Conservation (phyloP, 2,888 invertebrate species). For the Trachelus iudaicus region DNA sequence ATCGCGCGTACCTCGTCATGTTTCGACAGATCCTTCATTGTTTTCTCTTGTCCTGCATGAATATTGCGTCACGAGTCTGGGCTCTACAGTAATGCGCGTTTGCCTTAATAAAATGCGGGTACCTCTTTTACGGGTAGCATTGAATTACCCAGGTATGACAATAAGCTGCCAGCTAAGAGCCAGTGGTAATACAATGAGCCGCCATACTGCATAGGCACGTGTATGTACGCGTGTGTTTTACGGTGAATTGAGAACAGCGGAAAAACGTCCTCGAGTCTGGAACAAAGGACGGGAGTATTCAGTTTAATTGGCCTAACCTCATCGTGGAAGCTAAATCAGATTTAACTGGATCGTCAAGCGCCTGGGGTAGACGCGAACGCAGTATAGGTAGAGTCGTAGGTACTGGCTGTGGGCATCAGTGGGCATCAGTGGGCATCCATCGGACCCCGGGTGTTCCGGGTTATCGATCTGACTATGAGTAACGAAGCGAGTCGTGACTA, state of each 20-base stretch:
- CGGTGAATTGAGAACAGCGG: not conserved
- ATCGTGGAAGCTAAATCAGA: too few species aligned
- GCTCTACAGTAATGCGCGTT: not conserved
- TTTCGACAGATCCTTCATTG: not conserved
- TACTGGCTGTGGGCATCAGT: too few species aligned
- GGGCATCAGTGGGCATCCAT: too few species aligned
- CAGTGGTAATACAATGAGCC: not conserved
- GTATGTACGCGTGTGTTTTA: not conserved
- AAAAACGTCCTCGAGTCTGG: not conserved
- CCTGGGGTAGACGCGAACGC: too few species aligned
- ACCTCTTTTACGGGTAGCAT: not conserved
- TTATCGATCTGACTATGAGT: too few species aligned
- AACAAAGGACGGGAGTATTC: too few species aligned
- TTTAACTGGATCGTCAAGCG: too few species aligned
- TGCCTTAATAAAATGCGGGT: not conserved
- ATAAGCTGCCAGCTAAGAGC: not conserved
- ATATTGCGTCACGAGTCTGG: not conserved
- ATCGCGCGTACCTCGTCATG: not conserved
- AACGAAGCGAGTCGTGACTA: too few species aligned
- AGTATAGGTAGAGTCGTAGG: too few species aligned
- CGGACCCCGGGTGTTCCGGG: too few species aligned
- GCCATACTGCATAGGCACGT: not conserved
- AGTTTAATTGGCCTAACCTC: too few species aligned
- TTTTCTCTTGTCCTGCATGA: not conserved
- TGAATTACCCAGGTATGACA: not conserved